Evolutionary conservation across 2,888 invertebrate genomes (phyloP), one percentile per base, ranked within the genome.

Genomic region (Poecilobothrus nobilitatus): DNA sequence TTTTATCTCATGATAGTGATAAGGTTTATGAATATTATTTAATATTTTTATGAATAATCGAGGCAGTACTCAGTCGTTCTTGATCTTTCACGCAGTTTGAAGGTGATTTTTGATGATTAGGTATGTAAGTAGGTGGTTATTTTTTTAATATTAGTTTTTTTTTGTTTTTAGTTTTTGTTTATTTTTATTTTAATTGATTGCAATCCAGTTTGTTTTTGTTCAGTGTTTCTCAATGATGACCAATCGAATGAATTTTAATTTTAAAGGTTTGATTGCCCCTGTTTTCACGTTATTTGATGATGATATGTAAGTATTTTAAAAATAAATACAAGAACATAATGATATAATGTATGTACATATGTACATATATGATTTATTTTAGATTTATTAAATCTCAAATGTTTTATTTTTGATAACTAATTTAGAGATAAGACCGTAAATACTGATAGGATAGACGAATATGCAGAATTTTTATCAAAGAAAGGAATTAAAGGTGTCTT

Each of bases 251-350:
- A 37, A 34, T 12, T 65, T 65, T n/a, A 37, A 80, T 66, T 88
- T 86, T 70, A 83, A 84, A 74, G 91, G 91, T 10, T 77, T 89
- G 18, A 84, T 90, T 80, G 89, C 87, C 0, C 91, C 91, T 0
- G 90, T 89, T 0, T 89, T 91, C 73, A 89, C 90, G 0, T 87
- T 90, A 0, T 86, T 89, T 68, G 84, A 86, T 64, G 81, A 85
- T 65, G 86, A 89, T 75, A 82, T 80, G 86, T 86, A 77, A 74
- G 74, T 76, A 65, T 6, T 9, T 63, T 33, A 22, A 22, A 22
- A 22, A 10, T 10, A 21, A 12, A 21, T 66, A n/a, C 15, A 64
- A 65, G 44, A 66, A 44, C 9, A 27, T 76, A 73, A 53, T 10
- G 10, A 53, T 66, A 20, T 27, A 65, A 41, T 18, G 44, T 2